Evolutionary conservation across 2,797 vertebrate genomes (phyloP).

Genomic region (Coregonus sp.): DNA sequence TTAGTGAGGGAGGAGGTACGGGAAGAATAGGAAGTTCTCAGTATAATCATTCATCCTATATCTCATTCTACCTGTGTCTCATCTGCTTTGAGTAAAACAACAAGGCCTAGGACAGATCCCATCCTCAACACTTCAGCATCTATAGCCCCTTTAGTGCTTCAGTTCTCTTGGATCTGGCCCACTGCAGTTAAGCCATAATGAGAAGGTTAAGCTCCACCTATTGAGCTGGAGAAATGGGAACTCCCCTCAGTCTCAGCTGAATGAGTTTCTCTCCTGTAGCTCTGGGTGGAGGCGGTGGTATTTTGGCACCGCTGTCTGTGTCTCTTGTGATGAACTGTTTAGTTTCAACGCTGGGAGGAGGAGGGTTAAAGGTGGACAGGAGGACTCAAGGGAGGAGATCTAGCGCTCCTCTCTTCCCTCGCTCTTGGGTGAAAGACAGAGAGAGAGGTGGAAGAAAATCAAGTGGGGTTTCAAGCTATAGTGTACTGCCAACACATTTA

Average conservation of each 20-base stretch:
- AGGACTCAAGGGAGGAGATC: neutral
- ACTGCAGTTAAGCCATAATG: slow-evolving; percentile 11
- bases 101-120: neutral
- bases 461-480: neutral
- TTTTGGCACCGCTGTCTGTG: neutral
- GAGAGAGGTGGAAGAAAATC: neutral
- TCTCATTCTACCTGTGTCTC: neutral
- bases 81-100: neutral
- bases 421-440: neutral
- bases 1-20: neutral
- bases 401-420: neutral
- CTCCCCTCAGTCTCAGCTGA: neutral
- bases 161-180: slow-evolving; percentile 3
- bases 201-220: slow-evolving; percentile 9
- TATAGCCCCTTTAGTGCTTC: neutral
- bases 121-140: neutral
- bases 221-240: slow-evolving; percentile 14
- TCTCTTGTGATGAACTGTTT: neutral
- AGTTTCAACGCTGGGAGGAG: neutral
- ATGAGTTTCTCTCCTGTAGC: slow-evolving; percentile 2
- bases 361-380: neutral
- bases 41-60: neutral
- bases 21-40: neutral
- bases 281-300: slow-evolving; percentile 5
- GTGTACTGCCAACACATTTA: neutral